Percentiles rank a stretch among this genome's conserved stretches.
Conservation (phyloP, 2,113 vertebrate genomes). For the Urocitellus parryii region DNA sequence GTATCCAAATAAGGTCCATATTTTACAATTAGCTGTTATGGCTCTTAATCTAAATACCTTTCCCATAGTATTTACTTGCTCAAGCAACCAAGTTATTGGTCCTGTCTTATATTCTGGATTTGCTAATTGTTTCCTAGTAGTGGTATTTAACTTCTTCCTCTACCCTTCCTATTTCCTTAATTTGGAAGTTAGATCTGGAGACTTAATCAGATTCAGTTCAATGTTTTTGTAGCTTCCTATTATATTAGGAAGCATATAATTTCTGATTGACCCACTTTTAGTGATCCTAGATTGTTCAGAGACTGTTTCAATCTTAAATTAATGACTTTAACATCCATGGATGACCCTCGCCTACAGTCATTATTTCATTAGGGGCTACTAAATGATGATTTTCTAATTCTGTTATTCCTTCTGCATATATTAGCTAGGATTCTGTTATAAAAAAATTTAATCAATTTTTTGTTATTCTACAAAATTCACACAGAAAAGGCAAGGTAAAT, state of each 20-base stretch:
- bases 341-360: conserved; percentile 13
- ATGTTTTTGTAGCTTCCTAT: conserved; percentile 49
- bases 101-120: background rate
- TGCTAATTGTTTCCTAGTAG: conserved; percentile 1
- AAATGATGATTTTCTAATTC: conserved; percentile 27
- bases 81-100: conserved; percentile 22
- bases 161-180: conserved; percentile 54
- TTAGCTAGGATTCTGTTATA: conserved; percentile 9
- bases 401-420: conserved; percentile 18
- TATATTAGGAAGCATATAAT: conserved; percentile 27
- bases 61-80: background rate
- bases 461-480: conserved; percentile 21
- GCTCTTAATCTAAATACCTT: background rate
- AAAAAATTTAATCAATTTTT: conserved; percentile 37
- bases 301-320: conserved; percentile 38
- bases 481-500: background rate
- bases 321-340: conserved; percentile 14
- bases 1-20: background rate
- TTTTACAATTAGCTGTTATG: background rate
- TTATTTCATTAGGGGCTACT: conserved; percentile 18
- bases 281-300: conserved; percentile 44
- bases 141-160: conserved; percentile 37
- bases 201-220: conserved; percentile 40
- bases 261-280: conserved; percentile 35
- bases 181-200: conserved; percentile 59